Evolutionary conservation across 2,113 vertebrate genomes (phyloP), one percentile per base, ranked within the genome.

Genomic region (Ptilonorhynchus violaceus): DNA sequence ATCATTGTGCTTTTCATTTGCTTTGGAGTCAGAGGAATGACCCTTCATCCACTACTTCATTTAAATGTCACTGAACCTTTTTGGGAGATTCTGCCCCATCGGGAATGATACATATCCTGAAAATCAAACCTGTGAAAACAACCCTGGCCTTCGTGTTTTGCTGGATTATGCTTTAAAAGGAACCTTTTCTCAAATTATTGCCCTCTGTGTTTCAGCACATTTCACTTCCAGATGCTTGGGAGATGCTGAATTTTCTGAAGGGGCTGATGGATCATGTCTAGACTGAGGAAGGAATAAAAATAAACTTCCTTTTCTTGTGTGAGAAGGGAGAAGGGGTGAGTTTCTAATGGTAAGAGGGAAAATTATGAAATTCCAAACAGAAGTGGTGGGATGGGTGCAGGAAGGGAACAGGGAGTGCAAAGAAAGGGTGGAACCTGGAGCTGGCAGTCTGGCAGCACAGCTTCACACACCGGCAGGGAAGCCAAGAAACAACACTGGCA

Each of bases 11-110:
- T 91, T 95, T 80, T 59, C 83, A 78, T 92, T 89, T 90, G 50
- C 39, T 92, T 93, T 73, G 7, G 7, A 93, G 78, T 73, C 75
- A 89, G 59, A 91, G 62, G 59, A 94, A 80, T 72, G 81, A 93
- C 91, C 78, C 73, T 73, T 73, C 73, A 55, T 47, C 69, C 90
- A 22, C 94, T 58, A 33, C 60, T 78, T 90, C 85, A 96, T 93
- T 94, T 84, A 85, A 96, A 96, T 85, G 62, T 64, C 92, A 92
- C 93, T 80, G 84, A 74, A 87, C 73, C 64, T 85, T 95, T 55
- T 35, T 9, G 3, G 68, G 59, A 55, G 59, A 88, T 80, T 70
- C 81, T 94, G 85, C 55, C 93, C 90, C 82, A 77, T 49, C 87
- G 70, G 78, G 83, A 92, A 78, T 12, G 19, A 67, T 41, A 76